Evolutionary conservation across 2,113 vertebrate genomes (phyloP), one percentile per base, ranked within the genome.

Genomic region (Baryphthengus martii): DNA sequence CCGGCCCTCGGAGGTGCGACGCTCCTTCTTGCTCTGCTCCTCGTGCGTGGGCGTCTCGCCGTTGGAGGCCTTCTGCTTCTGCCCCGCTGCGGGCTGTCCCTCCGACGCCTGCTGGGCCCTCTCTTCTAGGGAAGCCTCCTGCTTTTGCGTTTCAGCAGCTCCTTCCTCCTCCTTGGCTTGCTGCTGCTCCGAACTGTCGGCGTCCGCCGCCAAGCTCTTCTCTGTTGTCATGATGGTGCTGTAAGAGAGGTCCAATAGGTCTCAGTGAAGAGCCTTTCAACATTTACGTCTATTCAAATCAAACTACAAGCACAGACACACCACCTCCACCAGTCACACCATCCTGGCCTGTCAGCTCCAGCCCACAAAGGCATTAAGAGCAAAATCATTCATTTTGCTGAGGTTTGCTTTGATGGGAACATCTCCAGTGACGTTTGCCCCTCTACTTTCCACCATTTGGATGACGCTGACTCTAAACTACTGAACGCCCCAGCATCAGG

Each of bases 201-300:
- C 82, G 49, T 98, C 97, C 11, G 93, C 97, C 77, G 91, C 97
- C 62, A 93, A 88, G 96, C 98, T 98, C 98, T 97, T 98, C 98
- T 99, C 99, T 98, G 99, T 99, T 82, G 99, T 99, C 99, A 99
- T 99, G 98, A 97, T 98, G 98, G 92, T 52, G 81, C 99, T 99
- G 94, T 23, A 77, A 56, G 24, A 95, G 88, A 95, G 49, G 88
- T 9, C 19, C 5, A 28, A 53, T 73, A 72, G 55, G 33, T 76
- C 56, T 90, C 73, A 45, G 4, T n/a, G 80, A 87, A 74, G 80
- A 93, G 29, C 15, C 37, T 79, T 49, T 14, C 50, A 33, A 13
- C 9, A 47, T 3, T 40, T 31, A 16, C 3, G 14, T 15, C 58
- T 37, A 11, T 3, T 65, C 79, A 81, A 77, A 71, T 7, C 55